Percentiles rank a stretch among this genome's conserved stretches.
Evolutionary conservation across 1,140 invertebrate genomes (phyloP).

Genomic region (Drosophila miranda): DNA sequence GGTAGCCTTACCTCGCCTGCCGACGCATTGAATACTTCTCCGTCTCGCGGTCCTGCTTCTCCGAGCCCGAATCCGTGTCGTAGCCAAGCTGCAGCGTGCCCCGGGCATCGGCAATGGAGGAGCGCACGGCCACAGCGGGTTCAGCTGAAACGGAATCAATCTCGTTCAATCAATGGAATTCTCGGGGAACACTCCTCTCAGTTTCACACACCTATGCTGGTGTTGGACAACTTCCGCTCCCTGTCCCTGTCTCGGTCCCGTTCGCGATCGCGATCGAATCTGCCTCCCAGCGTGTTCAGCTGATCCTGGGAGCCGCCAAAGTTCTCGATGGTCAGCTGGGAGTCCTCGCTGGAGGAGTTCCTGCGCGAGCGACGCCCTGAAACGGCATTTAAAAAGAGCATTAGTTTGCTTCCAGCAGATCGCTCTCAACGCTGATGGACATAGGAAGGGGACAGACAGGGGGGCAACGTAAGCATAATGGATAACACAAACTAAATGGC

Average conservation of each 20-base stretch:
- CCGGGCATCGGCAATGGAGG: slow-evolving; percentile 89
- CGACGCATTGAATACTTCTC: slow-evolving; percentile 84
- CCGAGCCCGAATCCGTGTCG: slow-evolving; percentile 84
- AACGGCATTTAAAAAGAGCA: slow-evolving; percentile 2
- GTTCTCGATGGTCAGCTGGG: slow-evolving; percentile 94
- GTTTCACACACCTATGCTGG: slow-evolving; percentile 83
- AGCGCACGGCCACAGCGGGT: slow-evolving; percentile 86
- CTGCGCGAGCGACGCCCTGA: slow-evolving; percentile 88
- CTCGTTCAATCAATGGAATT: neutral
- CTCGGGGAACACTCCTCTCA: too few species aligned
- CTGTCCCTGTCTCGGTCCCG: slow-evolving; percentile 52
- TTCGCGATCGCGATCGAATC: slow-evolving; percentile 79
- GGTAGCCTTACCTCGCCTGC: slow-evolving; percentile 79
- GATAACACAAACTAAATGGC: slow-evolving; percentile 28
- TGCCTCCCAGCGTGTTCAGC: slow-evolving; percentile 86
- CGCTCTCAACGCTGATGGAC: neutral
- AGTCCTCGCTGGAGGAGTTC: slow-evolving; percentile 93
- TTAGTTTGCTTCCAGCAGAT: too few species aligned
- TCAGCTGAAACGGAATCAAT: slow-evolving; percentile 66
- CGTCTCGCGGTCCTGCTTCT: slow-evolving; percentile 84
- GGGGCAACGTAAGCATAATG: slow-evolving; percentile 20
- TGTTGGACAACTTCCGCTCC: slow-evolving; percentile 85
- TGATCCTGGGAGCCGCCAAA: slow-evolving; percentile 94
- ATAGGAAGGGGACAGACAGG: slow-evolving; percentile 7
- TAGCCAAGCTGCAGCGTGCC: slow-evolving; percentile 88